A percentile compares a stretch with the other conserved stretches of the same genome.
Conservation (phyloP, 2,888 invertebrate species). For the Leptinotarsa tumamoca region DNA sequence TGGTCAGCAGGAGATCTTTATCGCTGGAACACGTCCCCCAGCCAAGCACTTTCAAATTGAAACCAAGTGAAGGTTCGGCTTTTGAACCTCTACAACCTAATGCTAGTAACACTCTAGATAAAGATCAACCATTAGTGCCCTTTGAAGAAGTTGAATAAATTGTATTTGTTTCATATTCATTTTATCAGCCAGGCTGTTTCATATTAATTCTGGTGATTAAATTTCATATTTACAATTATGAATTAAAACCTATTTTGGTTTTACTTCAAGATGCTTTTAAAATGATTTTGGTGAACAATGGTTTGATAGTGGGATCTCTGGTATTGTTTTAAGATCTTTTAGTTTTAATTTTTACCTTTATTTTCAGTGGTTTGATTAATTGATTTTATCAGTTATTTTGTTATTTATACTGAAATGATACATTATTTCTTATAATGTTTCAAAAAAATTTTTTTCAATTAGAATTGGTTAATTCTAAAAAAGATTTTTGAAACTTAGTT, state of each 20-base stretch:
- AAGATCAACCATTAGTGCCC: slow-evolving; percentile 61
- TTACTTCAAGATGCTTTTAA: background rate
- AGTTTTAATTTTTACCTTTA: too few species aligned
- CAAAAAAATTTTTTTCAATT: background rate
- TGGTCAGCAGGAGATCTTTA: slow-evolving; percentile 58
- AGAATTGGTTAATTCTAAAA: background rate
- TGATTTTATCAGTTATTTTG: background rate
- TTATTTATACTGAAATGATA: background rate
- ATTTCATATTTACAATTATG: background rate
- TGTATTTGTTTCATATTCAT: slow-evolving; percentile 14
- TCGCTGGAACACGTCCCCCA: slow-evolving; percentile 56
- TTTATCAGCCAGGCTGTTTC: slow-evolving; percentile 20
- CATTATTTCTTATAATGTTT: background rate
- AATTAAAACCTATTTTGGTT: background rate
- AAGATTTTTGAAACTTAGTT: background rate
- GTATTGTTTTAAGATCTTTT: too few species aligned
- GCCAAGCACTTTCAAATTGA: slow-evolving; percentile 81
- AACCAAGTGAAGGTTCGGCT: slow-evolving; percentile 84
- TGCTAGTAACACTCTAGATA: slow-evolving; percentile 43
- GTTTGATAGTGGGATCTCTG: background rate
- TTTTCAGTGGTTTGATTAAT: too few species aligned
- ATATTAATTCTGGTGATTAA: slow-evolving; percentile 13
- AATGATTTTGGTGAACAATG: background rate
- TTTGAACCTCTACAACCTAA: slow-evolving; percentile 78
- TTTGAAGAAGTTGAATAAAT: slow-evolving; percentile 42